Evolutionary conservation across 2,888 invertebrate species (phyloP).

Genomic region (Limnephilus lunatus): DNA sequence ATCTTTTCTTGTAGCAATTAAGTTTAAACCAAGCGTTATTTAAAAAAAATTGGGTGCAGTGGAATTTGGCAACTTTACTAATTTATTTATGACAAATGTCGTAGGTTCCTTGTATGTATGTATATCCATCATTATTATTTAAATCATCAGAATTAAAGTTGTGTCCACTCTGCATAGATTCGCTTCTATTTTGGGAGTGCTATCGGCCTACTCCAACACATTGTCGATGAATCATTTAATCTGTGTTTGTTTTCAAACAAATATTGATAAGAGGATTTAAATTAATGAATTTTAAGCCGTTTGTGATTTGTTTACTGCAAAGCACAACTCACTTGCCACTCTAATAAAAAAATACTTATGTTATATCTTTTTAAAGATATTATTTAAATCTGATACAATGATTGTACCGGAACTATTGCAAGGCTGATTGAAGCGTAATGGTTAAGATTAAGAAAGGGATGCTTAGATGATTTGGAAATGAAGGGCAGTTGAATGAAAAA

Average conservation of each 20-base stretch:
- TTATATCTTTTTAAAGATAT: background rate
- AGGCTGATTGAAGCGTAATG: too few species aligned
- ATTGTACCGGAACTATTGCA: too few species aligned
- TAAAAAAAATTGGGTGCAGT: too few species aligned
- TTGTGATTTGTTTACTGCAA: background rate
- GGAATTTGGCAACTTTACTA: too few species aligned
- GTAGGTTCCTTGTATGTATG: background rate
- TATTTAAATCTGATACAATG: background rate
- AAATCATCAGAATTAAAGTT: background rate
- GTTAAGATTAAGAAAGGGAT: too few species aligned
- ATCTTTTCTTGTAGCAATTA: too few species aligned
- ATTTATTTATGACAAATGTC: background rate
- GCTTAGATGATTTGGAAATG: too few species aligned
- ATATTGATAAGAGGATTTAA: background rate
- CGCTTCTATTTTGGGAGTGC: background rate
- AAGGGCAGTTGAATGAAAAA: too few species aligned
- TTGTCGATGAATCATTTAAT: background rate
- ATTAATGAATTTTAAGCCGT: background rate
- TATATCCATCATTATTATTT: background rate
- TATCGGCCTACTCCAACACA: background rate
- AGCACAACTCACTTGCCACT: background rate
- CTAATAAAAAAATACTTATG: background rate
- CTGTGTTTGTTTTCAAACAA: background rate
- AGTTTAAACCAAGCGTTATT: too few species aligned
- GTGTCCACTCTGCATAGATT: background rate